Base-by-base conservation (phyloP, 1,140 invertebrate species). In the Megathymus violae region DNA sequence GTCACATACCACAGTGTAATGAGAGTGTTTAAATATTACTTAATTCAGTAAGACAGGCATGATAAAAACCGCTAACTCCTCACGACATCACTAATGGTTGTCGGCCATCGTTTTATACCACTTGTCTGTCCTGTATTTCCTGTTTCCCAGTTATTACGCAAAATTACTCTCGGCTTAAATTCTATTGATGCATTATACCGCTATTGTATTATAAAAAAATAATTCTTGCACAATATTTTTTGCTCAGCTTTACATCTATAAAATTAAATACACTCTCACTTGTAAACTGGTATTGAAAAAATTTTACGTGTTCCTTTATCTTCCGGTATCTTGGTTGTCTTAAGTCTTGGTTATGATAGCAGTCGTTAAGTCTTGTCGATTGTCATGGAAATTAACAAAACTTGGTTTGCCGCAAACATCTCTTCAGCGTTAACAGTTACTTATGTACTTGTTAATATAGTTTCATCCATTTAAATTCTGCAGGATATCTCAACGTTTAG, bases 111-210 rank as follows among this genome's bases (percentile, higher is more conserved):
- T 56, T 71, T 64, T 14, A 60, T 66, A 64, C 25, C 54, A 78
- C 77, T 79, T 64, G 60, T 69, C 67, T 14, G 65, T 69, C 83
- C 83, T 81, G 81, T 86, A 86, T 86, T 86, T 84, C 83, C 81
- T 74, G 83, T 84, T 85, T 63, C 69, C 71, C 61, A 56, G 63
- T 73, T 54, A 71, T 84, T 79, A 76, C 68, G 71, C 66, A 69
- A 81, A 82, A 85, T 79, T 79, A 44, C 74, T 59, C 48, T 50
- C 65, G 43, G 67, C 67, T 74, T 67, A 70, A 77, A 80, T 77
- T 80, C 79, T 78, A 76, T 71, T 54, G 41, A 58, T 59, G 40
- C 68, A 67, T 59, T 43, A 56, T 66, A 61, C 56, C 40, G 19
- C 64, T 56, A 62, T 62, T 62, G 59, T 62, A 17, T 58, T 27